Evolutionary conservation across 2,888 invertebrate species (phyloP).

Genomic region (Drosophila mettleri): DNA sequence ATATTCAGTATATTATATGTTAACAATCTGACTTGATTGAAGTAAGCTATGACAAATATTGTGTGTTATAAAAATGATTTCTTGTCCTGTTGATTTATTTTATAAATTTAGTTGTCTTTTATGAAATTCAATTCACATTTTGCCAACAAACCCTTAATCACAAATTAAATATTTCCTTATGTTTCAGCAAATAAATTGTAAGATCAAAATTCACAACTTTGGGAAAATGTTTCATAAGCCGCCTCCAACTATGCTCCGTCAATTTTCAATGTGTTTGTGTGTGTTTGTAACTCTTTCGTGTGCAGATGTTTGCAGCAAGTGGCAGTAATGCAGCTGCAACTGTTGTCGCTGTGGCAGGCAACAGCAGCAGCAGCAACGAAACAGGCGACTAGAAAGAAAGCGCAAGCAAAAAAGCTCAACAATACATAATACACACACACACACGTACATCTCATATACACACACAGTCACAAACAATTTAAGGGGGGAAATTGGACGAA

Average conservation of each 20-base stretch:
- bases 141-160: background rate
- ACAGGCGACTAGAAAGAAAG: conserved; percentile 78
- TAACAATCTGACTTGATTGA: background rate
- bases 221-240: conserved; percentile 4
- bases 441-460: background rate
- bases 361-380: conserved; percentile 56
- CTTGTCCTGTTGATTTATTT: background rate
- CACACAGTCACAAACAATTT: conserved; percentile 8
- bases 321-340: conserved; percentile 63
- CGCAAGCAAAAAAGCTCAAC: conserved; percentile 66
- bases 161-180: background rate
- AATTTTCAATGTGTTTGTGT: background rate
- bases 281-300: conserved; percentile 8
- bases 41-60: background rate
- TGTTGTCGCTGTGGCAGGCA: conserved; percentile 52
- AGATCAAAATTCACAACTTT: background rate
- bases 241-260: background rate
- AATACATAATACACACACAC: conserved; percentile 7
- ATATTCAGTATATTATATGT: background rate
- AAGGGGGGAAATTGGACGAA: conserved; percentile 38
- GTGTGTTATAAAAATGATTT: background rate
- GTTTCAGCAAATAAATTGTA: background rate
- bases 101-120: background rate
- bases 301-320: conserved; percentile 28
- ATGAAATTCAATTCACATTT: background rate